Evolutionary conservation across 2,113 vertebrate genomes (phyloP).

Genomic region (Petroica traversi): DNA sequence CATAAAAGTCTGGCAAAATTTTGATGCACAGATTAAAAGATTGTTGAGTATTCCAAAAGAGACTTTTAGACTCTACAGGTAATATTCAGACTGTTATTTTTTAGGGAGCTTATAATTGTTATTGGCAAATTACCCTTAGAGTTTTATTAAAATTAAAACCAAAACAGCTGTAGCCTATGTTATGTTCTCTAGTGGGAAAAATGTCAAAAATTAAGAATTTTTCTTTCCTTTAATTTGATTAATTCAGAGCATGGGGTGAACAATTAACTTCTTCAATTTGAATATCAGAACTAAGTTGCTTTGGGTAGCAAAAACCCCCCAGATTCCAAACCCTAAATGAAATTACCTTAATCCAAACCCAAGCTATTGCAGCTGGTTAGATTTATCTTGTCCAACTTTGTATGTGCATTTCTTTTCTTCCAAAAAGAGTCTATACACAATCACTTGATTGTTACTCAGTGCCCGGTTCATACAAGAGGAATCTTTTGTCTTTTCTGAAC

Average conservation of each 20-base stretch:
- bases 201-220: not conserved
- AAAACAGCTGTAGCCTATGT: not conserved
- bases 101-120: not conserved
- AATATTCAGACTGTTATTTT: not conserved
- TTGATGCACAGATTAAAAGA: not conserved
- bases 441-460: not conserved
- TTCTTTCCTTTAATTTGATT: not conserved
- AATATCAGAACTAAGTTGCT: not conserved
- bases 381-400: not conserved
- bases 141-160: not conserved
- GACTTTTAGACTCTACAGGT: not conserved
- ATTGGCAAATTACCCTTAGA: not conserved
- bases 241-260: not conserved
- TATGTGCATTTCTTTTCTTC: not conserved
- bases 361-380: not conserved
- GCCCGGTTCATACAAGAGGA: fast-evolving
- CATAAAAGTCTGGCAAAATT: not conserved
- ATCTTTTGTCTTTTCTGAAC: not conserved
- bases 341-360: not conserved
- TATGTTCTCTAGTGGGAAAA: not conserved
- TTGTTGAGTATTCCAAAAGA: not conserved
- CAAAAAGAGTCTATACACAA: not conserved
- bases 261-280: not conserved
- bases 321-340: not conserved
- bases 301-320: not conserved